Evolutionary conservation across 2,797 vertebrate species (phyloP).

Genomic region (Xiphophorus birchmanni): DNA sequence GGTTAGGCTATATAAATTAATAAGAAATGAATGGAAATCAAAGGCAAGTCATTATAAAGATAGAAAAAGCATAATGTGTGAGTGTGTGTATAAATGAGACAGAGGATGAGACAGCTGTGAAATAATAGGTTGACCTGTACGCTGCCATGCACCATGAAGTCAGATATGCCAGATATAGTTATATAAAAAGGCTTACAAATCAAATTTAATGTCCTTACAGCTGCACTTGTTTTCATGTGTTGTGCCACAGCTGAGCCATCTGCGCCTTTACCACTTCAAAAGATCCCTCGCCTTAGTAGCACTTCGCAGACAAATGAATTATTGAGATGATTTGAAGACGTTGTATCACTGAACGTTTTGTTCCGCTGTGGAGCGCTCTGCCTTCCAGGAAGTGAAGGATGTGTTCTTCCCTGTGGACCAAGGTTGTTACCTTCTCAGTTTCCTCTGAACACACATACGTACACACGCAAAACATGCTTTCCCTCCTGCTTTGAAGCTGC

Average conservation of each 20-base stretch:
- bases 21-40: too few relatives aligned
- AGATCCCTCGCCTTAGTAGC: constrained; percentile 34
- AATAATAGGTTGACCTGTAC: constrained; percentile 6
- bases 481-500: constrained; percentile 13
- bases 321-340: constrained; percentile 67
- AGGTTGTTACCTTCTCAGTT: constrained; percentile 44
- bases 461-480: constrained; percentile 17
- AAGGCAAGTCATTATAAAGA: too few relatives aligned
- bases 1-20: not conserved
- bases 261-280: constrained; percentile 73
- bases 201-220: constrained; percentile 23
- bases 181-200: not conserved
- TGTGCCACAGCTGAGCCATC: constrained; percentile 58
- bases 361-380: constrained; percentile 56
- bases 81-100: not conserved
- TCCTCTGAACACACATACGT: constrained; percentile 16
- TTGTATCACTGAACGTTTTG: constrained; percentile 62
- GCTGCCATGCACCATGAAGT: constrained; percentile 22
- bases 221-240: constrained; percentile 32
- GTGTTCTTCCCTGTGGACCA: constrained; percentile 59
- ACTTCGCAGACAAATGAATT: constrained; percentile 70
- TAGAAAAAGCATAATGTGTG: not conserved
- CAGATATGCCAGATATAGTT: constrained; percentile 9
- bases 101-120: constrained; percentile 6
- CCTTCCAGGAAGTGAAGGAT: constrained; percentile 67